These are phyloP conservation scores for Noctua janthe DNA, from an alignment of 2,888 invertebrate genomes.

Conservation along the genomic window DNA sequence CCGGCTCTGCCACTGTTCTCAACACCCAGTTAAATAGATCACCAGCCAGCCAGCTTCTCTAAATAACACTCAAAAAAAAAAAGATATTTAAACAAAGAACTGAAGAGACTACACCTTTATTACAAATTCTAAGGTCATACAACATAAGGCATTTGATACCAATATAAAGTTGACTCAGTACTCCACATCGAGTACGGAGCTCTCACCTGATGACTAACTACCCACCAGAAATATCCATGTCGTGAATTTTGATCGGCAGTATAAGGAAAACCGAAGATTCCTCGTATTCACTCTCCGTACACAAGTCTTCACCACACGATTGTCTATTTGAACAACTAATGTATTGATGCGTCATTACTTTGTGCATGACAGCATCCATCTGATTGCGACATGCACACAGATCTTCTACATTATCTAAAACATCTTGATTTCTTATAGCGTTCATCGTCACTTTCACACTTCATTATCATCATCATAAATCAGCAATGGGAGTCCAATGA, in stretches of 20 bases:
- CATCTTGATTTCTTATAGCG: not conserved
- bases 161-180: constrained; percentile 38
- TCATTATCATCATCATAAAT: not conserved
- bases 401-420: not conserved
- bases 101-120: not conserved
- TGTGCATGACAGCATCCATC: not conserved
- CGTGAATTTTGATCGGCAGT: constrained; percentile 47
- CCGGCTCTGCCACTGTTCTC: not conserved
- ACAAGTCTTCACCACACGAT: constrained; percentile 35
- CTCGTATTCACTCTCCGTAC: constrained; percentile 22
- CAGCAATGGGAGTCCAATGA: not conserved
- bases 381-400: not conserved
- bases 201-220: constrained; percentile 45
- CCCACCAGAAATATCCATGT: constrained; percentile 21
- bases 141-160: not conserved
- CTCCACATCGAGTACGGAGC: constrained; percentile 11
- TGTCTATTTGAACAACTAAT: constrained; percentile 56
- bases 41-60: not conserved
- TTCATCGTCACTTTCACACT: not conserved
- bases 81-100: not conserved
- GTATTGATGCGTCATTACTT: constrained; percentile 37
- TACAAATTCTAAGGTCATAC: constrained; percentile 9
- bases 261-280: constrained; percentile 43
- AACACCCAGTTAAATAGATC: not conserved
- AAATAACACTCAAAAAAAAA: not conserved